A percentile compares a stretch with the other conserved stretches of the same genome.
Conservation (phyloP, 2,797 vertebrate genomes). For the Lepus oiostolus region DNA sequence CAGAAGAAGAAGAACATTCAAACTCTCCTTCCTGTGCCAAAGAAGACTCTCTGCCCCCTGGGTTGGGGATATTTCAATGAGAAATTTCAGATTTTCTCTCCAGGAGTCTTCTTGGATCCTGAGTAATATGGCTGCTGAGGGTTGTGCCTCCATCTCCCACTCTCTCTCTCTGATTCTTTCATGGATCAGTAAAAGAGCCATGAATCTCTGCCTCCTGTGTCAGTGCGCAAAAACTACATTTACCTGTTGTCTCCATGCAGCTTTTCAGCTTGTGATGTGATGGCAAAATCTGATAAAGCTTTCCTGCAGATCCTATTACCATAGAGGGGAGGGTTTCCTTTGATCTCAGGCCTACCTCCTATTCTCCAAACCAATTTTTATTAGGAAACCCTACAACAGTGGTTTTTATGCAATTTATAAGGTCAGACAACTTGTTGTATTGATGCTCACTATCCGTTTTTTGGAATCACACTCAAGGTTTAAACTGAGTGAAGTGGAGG, state of each 20-base stretch:
- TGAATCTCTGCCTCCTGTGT: background rate
- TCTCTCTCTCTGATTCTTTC: background rate
- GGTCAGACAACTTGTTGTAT: background rate
- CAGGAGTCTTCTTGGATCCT: background rate
- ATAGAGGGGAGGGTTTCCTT: background rate
- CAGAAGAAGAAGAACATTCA: background rate
- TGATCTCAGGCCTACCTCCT: background rate
- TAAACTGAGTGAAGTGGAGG: background rate
- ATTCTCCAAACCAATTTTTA: background rate
- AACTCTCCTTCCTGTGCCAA: background rate
- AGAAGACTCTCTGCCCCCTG: background rate
- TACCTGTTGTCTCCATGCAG: no score
- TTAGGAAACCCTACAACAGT: background rate
- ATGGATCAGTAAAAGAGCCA: background rate
- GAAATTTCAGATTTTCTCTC: background rate
- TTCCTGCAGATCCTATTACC: background rate
- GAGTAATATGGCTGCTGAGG: background rate
- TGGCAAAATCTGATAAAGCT: background rate
- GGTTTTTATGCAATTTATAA: background rate
- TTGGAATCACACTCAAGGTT: background rate
- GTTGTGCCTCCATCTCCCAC: background rate
- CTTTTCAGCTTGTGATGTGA: background rate
- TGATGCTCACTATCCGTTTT: background rate
- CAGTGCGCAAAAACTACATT: background rate
- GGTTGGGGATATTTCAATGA: fast-evolving